Evolutionary conservation across 2,888 invertebrate genomes (phyloP), one percentile per base, ranked within the genome.

Genomic region (Lampropteryx suffumata): DNA sequence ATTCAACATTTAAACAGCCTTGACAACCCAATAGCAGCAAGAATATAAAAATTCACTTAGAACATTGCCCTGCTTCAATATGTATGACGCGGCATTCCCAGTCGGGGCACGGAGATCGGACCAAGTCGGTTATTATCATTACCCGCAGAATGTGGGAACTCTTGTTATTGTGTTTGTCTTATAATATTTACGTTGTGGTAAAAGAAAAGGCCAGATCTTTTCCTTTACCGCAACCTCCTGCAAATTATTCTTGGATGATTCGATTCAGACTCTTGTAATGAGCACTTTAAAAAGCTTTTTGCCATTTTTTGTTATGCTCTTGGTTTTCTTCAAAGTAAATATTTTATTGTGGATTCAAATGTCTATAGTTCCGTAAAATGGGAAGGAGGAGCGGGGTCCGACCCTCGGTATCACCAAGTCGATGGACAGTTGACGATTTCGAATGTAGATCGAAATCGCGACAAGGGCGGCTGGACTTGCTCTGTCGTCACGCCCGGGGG

Each of bases 381-480:
- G 95, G 93, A 94, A 61, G 88, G 90, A 9, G 89, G 90, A 0
- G 77, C 79, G 0, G 83, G 81, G 69, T 91, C 79, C 74, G 90
- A 90, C 53, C 92, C 80, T 72, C 90, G 84, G 55, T 90, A 88
- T 59, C 86, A 84, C 14, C 87, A 86, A 72, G 72, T 73, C 59
- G 92, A 93, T 47, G 94, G 94, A 2, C 92, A 92, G 60, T 79
- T 94, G 44, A 92, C 91, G 37, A 93, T 94, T 62, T 88, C 85
- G 51, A 92, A 92, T 57, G 92, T 94, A 29, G 94, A 94, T 73
- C 91, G 92, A 3, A 76, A 84, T 65, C 90, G 94, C 43, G 96
- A 97, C 82, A 93, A 94, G 62, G 96, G 96, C 17, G 91, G 92
- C 39, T 96, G 96, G 90, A 94, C 93, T 13, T 97, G 97, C 79